Evolutionary conservation across 2,113 vertebrate genomes (phyloP).

Genomic region (Cheilinus undulatus): DNA sequence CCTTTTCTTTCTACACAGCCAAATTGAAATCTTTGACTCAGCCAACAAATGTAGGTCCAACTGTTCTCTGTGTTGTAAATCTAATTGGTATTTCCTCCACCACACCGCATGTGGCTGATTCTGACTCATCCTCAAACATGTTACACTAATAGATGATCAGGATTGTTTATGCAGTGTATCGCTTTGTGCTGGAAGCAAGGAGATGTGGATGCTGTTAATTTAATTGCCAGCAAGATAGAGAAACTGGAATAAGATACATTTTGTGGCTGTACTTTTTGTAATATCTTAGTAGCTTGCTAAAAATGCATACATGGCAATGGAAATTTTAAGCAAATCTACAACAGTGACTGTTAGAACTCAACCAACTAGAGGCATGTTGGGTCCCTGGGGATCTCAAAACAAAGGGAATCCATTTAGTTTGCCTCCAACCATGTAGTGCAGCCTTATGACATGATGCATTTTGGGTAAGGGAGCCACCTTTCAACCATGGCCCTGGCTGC

Average conservation of each 20-base stretch:
- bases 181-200: constrained; percentile 37
- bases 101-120: not conserved
- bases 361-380: constrained; percentile 19
- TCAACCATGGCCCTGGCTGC: constrained; percentile 8
- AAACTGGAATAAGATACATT: constrained; percentile 35
- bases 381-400: constrained; percentile 40
- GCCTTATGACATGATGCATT: not conserved
- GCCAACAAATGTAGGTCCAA: constrained; percentile 34
- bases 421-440: constrained; percentile 13
- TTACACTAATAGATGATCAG: constrained; percentile 47
- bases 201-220: constrained; percentile 31
- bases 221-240: constrained; percentile 38
- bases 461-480: constrained; percentile 3
- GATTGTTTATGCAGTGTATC: constrained; percentile 40
- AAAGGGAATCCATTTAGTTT: constrained; percentile 43
- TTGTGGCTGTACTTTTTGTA: constrained; percentile 36
- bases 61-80: constrained; percentile 19
- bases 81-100: constrained; percentile 1
- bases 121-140: constrained; percentile 52
- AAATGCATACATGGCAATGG: constrained; percentile 36
- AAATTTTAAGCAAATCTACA: constrained; percentile 30
- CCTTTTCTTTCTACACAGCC: constrained; percentile 8
- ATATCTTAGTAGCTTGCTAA: constrained; percentile 20
- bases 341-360: constrained; percentile 34
- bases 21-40: constrained; percentile 18